Evolutionary conservation across 2,113 vertebrate genomes (phyloP), one percentile per base, ranked within the genome.

Genomic region (Camelus bactrianus): DNA sequence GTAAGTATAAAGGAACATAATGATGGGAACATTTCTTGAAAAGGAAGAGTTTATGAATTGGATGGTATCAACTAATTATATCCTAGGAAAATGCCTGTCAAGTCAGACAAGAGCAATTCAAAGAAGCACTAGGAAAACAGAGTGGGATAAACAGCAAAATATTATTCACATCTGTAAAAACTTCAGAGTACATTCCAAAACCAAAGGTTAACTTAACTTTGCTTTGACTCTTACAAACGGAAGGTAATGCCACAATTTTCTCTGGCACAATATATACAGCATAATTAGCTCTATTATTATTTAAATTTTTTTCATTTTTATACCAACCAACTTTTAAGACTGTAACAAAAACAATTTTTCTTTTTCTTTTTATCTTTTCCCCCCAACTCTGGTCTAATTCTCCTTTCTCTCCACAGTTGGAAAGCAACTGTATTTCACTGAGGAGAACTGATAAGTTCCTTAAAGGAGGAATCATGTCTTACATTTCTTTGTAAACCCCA

Each of bases 71-170:
- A 84, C 32, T 80, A 84, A 96, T 91, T 75, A 88, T 92, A 95
- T 69, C 9, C 32, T 83, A 15, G 73, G 73, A 89, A 96, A 96
- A 65, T 93, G 26, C 35, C 91, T 86, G 86, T 95, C 65, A 95
- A 76, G 26, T 87, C 82, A 93, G 14, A 86, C 22, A 95, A 97
- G 76, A 90, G 93, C 76, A 91, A 91, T 46, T 85, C 88, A 93
- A 82, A 96, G 70, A 96, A 85, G 89, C 48, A 69, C 22, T 60
- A 67, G 52, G 89, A 96, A 94, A 84, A 69, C 3, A 81, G 38
- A 79, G 20, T 46, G 35, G 73, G 50, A 52, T 28, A 65, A 82
- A 92, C 50, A 93, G 72, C 22, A 93, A 91, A 82, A 64, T 64
- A 67, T 88, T 72, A 89, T 46, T 97, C 32, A 91, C 42, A 14